Percentiles rank a stretch among this genome's conserved stretches.
phyloP scores from a whole-genome alignment of 2,888 invertebrate genomes.

The Eurytoma adleriae region DNA sequence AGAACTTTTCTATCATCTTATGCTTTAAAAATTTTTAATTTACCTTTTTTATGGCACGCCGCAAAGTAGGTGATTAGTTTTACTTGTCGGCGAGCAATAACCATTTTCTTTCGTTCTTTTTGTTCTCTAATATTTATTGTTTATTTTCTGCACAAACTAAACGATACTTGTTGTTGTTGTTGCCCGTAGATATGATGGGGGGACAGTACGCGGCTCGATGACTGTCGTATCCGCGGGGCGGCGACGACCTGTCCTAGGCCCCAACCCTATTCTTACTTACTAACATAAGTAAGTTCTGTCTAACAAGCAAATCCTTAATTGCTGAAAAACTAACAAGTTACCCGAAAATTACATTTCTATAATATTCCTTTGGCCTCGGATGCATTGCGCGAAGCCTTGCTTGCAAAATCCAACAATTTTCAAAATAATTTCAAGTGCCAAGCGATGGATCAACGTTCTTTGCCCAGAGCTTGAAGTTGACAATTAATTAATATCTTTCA shows the following conservation, averaged over 20 bases:
- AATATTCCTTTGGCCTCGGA: slow-evolving; percentile 67
- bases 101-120: slow-evolving; percentile 43
- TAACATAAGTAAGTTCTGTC: slow-evolving; percentile 77
- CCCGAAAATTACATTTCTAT: slow-evolving; percentile 64
- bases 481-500: slow-evolving; percentile 1
- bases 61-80: slow-evolving; percentile 50
- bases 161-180: slow-evolving; percentile 72
- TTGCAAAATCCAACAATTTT: slow-evolving; percentile 51
- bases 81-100: slow-evolving; percentile 45
- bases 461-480: slow-evolving; percentile 49
- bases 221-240: slow-evolving; percentile 81
- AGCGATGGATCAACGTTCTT: slow-evolving; percentile 47
- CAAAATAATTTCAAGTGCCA: slow-evolving; percentile 16
- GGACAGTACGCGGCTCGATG: slow-evolving; percentile 80
- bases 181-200: slow-evolving; percentile 80
- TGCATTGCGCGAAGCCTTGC: slow-evolving; percentile 73
- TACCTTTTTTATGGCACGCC: slow-evolving; percentile 39
- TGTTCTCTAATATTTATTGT: slow-evolving; percentile 40
- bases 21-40: slow-evolving; percentile 40
- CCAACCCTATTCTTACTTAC: slow-evolving; percentile 76
- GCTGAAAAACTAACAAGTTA: slow-evolving; percentile 69
- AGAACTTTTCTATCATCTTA: slow-evolving; percentile 33
- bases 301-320: slow-evolving; percentile 73
- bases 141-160: slow-evolving; percentile 76
- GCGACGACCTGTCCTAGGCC: slow-evolving; percentile 77